These are phyloP conservation scores for Alectura lathami DNA, from an alignment of 2,113 vertebrate species.

Conservation along the genomic window DNA sequence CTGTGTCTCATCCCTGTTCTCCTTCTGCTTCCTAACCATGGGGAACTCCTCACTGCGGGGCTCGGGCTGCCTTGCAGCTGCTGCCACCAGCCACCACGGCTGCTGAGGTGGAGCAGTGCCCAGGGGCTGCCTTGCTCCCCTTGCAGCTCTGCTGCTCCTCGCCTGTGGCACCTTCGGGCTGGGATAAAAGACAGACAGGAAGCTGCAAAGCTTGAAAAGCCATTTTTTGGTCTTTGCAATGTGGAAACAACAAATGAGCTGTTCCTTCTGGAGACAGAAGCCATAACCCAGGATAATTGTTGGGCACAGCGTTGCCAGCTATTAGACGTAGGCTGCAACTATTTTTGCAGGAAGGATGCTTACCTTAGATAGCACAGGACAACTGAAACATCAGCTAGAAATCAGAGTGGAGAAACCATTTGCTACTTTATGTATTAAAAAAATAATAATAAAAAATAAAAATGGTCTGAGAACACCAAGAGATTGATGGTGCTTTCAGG, in stretches of 20 bases:
- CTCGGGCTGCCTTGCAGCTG: background rate
- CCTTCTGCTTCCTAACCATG: background rate
- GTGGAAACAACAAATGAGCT: background rate
- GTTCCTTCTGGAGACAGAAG: background rate
- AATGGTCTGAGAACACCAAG: background rate
- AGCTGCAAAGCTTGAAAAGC: background rate
- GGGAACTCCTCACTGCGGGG: fast-evolving
- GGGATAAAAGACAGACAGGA: background rate
- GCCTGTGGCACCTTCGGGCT: background rate
- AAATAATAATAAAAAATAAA: background rate
- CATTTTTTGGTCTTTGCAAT: constrained; percentile 11
- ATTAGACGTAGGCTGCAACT: background rate
- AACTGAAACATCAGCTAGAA: background rate
- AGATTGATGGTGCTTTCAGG: background rate
- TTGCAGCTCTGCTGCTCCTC: background rate
- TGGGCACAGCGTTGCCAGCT: background rate
- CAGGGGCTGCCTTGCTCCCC: too few relatives aligned
- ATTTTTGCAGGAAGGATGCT: background rate
- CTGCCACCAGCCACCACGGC: too few relatives aligned
- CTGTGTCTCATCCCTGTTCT: background rate
- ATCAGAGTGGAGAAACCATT: background rate
- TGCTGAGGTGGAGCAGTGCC: too few relatives aligned
- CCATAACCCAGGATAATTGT: background rate
- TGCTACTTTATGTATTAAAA: background rate
- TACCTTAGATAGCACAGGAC: background rate